Evolutionary conservation across 2,888 invertebrate species (phyloP).

Genomic region (Metopia argyrocephala): DNA sequence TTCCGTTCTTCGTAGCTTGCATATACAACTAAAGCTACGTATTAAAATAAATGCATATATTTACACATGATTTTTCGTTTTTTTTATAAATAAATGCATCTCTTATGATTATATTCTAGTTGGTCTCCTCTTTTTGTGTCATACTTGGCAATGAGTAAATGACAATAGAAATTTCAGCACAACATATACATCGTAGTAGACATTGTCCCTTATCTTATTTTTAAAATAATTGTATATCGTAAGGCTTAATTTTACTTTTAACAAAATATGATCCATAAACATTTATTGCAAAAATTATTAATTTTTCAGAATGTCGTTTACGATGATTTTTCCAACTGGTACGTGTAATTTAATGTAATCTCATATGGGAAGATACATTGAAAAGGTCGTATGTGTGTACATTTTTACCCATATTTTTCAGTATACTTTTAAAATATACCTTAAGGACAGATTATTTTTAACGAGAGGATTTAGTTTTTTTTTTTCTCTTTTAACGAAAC

Average conservation of each 20-base stretch:
- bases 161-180: not conserved
- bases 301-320: too few relatives aligned
- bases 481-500: not conserved
- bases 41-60: not conserved
- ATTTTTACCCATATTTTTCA: slow-evolving; percentile 32
- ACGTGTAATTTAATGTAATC: too few relatives aligned
- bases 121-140: too few relatives aligned
- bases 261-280: too few relatives aligned
- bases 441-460: slow-evolving; percentile 59
- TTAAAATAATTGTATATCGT: too few relatives aligned
- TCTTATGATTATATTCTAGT: not conserved
- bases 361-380: too few relatives aligned
- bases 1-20: slow-evolving; percentile 2
- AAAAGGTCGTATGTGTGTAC: not conserved
- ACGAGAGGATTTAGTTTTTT: slow-evolving; percentile 39
- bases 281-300: too few relatives aligned
- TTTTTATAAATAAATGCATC: slow-evolving; percentile 28
- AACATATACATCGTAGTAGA: too few relatives aligned
- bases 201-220: too few relatives aligned
- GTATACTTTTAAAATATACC: slow-evolving; percentile 51
- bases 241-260: too few relatives aligned
- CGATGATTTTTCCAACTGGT: too few relatives aligned
- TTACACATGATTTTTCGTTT: not conserved
- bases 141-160: not conserved
- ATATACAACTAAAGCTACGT: slow-evolving; percentile 4